A percentile compares a stretch with the other conserved stretches of the same genome.
These are phyloP conservation scores for Vicugna pacos DNA, from an alignment of 2,113 vertebrate species.

Conservation along the genomic window DNA sequence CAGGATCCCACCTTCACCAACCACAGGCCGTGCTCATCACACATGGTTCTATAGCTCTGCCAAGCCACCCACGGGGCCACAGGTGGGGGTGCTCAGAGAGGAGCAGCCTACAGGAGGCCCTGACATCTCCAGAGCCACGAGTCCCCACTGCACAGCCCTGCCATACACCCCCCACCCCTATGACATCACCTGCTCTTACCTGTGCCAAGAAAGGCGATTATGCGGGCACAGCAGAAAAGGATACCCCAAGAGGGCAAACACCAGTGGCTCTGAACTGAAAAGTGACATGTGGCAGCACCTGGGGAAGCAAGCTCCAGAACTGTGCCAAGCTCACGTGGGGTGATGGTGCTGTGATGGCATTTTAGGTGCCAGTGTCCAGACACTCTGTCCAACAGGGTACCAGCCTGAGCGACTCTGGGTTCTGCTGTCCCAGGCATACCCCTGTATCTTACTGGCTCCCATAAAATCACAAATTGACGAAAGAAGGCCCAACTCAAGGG, in stretches of 20 bases:
- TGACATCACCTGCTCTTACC: background rate
- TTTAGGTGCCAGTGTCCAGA: background rate
- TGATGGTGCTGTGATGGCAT: background rate
- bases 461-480: background rate
- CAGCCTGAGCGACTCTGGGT: background rate
- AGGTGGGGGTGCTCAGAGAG: constrained; percentile 9
- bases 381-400: background rate
- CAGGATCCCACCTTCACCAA: constrained; percentile 74
- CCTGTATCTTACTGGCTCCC: background rate
- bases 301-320: background rate
- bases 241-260: constrained; percentile 61
- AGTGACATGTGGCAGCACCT: background rate
- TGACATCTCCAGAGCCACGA: background rate
- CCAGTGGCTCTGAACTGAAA: constrained; percentile 19
- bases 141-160: background rate
- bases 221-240: background rate
- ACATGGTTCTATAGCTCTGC: background rate
- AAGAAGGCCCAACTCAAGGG: background rate
- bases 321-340: background rate
- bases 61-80: background rate
- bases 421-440: background rate
- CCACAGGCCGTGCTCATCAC: constrained; percentile 59
- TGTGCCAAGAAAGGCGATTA: constrained; percentile 66
- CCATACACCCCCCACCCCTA: background rate
- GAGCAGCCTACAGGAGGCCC: constrained; percentile 28